Conservation (phyloP, 2,888 invertebrate species). For the Synergus laeviventris region DNA sequence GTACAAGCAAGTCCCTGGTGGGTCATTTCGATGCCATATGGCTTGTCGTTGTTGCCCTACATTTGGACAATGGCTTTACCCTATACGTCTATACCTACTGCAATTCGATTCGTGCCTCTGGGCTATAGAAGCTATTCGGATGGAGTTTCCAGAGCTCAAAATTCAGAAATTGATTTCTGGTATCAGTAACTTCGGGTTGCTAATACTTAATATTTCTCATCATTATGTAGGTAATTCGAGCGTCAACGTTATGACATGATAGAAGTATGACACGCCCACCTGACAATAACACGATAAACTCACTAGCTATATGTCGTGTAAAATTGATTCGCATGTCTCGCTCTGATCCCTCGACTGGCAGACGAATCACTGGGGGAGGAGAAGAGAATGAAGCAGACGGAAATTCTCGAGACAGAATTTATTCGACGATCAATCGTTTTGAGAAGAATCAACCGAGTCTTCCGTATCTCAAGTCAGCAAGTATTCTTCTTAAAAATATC, state of each 20-base stretch:
- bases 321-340: slow-evolving; percentile 39
- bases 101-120: slow-evolving; percentile 31
- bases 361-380: slow-evolving; percentile 5
- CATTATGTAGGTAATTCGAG: slow-evolving; percentile 10
- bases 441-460: slow-evolving; percentile 24
- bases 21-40: slow-evolving; percentile 68
- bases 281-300: slow-evolving; percentile 39
- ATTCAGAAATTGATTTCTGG: slow-evolving; percentile 16
- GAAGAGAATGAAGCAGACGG: slow-evolving; percentile 36
- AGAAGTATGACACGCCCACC: slow-evolving; percentile 30
- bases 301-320: slow-evolving; percentile 35
- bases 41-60: slow-evolving; percentile 59
- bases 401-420: slow-evolving; percentile 40
- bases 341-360: slow-evolving; percentile 36
- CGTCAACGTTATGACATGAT: slow-evolving; percentile 27
- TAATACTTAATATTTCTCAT: slow-evolving; percentile 27
- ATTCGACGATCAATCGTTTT: slow-evolving; percentile 39
- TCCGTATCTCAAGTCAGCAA: slow-evolving; percentile 34
- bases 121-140: background rate
- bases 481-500: slow-evolving; percentile 37
- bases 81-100: slow-evolving; percentile 34
- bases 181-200: slow-evolving; percentile 5
- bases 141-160: background rate
- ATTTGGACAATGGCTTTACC: slow-evolving; percentile 57
- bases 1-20: slow-evolving; percentile 52